Conservation (phyloP, 2,797 vertebrate species). For the Argya squamiceps region DNA sequence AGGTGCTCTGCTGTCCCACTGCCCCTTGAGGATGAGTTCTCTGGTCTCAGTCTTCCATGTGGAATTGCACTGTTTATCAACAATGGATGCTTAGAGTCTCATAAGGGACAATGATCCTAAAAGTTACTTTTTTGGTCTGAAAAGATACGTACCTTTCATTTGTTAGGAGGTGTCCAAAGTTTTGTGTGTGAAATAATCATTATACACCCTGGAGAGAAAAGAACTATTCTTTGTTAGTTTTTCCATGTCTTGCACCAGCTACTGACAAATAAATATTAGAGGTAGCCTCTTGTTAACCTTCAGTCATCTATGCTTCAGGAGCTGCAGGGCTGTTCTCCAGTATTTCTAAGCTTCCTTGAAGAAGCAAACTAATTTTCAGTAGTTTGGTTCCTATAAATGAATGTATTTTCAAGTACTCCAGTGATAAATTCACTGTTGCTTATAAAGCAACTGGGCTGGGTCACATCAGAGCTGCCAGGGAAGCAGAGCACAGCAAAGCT, state of each 20-base stretch:
- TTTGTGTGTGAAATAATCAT: not conserved
- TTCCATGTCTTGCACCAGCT: not conserved
- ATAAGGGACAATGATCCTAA: not conserved
- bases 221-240: not conserved
- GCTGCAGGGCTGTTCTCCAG: not conserved
- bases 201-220: not conserved
- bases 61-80: not conserved
- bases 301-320: not conserved
- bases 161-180: not conserved
- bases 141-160: not conserved
- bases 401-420: not conserved
- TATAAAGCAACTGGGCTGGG: not conserved
- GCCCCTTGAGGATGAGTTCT: not conserved
- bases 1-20: not conserved
- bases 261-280: not conserved
- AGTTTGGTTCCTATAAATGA: not conserved
- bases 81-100: not conserved
- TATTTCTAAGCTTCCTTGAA: not conserved
- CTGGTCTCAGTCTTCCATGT: not conserved
- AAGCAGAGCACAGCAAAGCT: not conserved
- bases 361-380: not conserved
- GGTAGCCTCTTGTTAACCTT: not conserved
- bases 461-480: not conserved
- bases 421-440: not conserved
- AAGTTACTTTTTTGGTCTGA: not conserved